These are phyloP conservation scores for Maniola jurtina DNA, from an alignment of 1,140 invertebrate genomes.

Conservation along the genomic window DNA sequence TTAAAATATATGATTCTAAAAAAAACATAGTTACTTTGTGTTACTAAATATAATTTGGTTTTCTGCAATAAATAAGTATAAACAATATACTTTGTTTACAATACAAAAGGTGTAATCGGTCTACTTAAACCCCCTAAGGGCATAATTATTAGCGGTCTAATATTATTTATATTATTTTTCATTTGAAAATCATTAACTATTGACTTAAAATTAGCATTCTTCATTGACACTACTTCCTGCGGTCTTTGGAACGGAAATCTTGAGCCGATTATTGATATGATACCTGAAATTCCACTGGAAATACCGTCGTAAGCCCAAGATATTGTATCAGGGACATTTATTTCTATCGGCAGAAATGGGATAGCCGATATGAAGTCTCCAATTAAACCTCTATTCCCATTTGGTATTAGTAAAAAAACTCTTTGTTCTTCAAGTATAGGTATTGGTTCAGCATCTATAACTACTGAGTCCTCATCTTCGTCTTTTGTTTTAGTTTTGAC, in stretches of 20 bases:
- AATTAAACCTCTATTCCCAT: constrained; percentile 48
- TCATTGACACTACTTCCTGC: not conserved
- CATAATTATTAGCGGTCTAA: constrained; percentile 35
- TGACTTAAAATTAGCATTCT: constrained; percentile 20
- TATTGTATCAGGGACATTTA: constrained; percentile 74
- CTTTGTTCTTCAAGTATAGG: constrained; percentile 32
- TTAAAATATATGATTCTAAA: too few species aligned
- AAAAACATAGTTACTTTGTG: too few species aligned
- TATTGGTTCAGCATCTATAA: constrained; percentile 49
- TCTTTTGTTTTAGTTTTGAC: constrained; percentile 33
- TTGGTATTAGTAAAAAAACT: constrained; percentile 48
- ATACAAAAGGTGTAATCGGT: constrained; percentile 30
- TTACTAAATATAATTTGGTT: too few species aligned
- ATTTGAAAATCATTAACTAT: constrained; percentile 29
- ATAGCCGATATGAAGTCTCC: constrained; percentile 62
- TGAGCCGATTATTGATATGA: constrained; percentile 59
- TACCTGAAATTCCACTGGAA: constrained; percentile 49
- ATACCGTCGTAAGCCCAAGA: constrained; percentile 65
- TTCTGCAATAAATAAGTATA: too few species aligned
- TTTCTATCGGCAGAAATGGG: constrained; percentile 73
- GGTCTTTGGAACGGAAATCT: constrained; percentile 44
- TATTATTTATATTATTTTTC: constrained; percentile 21
- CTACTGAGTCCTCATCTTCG: constrained; percentile 50
- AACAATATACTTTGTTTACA: not conserved
- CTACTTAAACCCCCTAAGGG: constrained; percentile 24